Conservation (phyloP, 2,113 vertebrate genomes). For the Pachypanchax playfairii region DNA sequence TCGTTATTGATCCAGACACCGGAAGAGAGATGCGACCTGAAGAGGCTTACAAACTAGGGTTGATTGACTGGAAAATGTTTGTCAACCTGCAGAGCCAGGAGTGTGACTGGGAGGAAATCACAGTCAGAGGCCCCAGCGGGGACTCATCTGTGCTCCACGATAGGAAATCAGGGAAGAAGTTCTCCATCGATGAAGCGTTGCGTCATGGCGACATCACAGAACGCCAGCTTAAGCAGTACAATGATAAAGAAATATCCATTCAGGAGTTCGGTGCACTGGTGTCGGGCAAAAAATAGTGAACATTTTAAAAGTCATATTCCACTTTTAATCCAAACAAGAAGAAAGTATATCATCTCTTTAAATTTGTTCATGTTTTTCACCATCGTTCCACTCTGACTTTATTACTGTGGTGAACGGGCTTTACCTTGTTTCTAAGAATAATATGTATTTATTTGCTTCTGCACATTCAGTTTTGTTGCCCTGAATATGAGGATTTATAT, state of each 20-base stretch:
- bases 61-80: conserved; percentile 97
- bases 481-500: conserved; percentile 16
- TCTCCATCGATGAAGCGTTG: conserved; percentile 93
- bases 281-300: conserved; percentile 79
- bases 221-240: conserved; percentile 88
- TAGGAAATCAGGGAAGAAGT: conserved; percentile 93
- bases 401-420: conserved; percentile 33
- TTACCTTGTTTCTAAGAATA: conserved; percentile 22
- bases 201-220: conserved; percentile 83
- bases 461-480: conserved; percentile 22
- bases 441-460: conserved; percentile 59
- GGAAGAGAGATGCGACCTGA: conserved; percentile 94
- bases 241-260: conserved; percentile 94
- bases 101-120: conserved; percentile 98
- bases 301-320: not conserved
- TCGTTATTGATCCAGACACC: conserved; percentile 93
- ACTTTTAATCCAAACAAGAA: conserved; percentile 6
- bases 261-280: conserved; percentile 94
- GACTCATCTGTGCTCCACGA: conserved; percentile 93
- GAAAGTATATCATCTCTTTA: not conserved
- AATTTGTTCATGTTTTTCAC: conserved; percentile 15
- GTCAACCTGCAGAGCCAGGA: conserved; percentile 95
- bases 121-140: conserved; percentile 89
- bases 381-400: conserved; percentile 22
- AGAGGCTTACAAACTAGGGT: conserved; percentile 89